Evolutionary conservation across 2,888 invertebrate species (phyloP), one percentile per base, ranked within the genome.

Genomic region (Cheiracanthium punctorium): DNA sequence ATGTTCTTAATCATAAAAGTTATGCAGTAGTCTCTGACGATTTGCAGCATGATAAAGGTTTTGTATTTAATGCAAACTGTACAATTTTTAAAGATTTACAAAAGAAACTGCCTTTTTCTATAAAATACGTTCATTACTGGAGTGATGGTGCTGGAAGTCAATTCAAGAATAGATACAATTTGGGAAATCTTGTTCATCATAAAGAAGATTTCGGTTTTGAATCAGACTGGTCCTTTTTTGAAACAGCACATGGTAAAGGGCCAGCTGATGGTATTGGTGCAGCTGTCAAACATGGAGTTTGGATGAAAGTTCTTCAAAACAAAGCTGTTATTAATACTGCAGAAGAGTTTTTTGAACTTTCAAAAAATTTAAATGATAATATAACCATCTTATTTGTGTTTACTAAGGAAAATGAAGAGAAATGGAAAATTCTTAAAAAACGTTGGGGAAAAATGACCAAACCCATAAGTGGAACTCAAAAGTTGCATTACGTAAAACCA

Each of bases 111-210:
- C 52, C 17, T 20, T 52, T 52, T 52, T 17, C 52, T n/a, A 52
- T 52, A 52, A 52, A 52, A 17, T 52, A 52, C 14, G 67, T 24
- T 30, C 67, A 67, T 17, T 67, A 67, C 67, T 67, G 67, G 67
- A 67, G 67, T 67, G 67, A 67, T 12, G 67, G 67, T 4, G n/a
- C 67, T 28, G 14, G 29, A 30, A 67, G 67, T 17, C 67, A 67
- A 30, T 41, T 79, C 52, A 70, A 79, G 71, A 33, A 79, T 70
- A 7, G 64, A 37, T 28, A 58, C 70, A 48, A 43, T 37, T 79
- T 79, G 43, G 41, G 70, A 79, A 28, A 79, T 33, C 28, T 79
- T 72, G 69, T 79, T 70, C 28, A 67, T 29, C 70, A 70, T 70
- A 29, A 69, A 48, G 37, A 37, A 7, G 29, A 79, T 79, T 64